Base-by-base conservation (phyloP, 2,888 invertebrate genomes). In the Hyposoter didymator region DNA sequence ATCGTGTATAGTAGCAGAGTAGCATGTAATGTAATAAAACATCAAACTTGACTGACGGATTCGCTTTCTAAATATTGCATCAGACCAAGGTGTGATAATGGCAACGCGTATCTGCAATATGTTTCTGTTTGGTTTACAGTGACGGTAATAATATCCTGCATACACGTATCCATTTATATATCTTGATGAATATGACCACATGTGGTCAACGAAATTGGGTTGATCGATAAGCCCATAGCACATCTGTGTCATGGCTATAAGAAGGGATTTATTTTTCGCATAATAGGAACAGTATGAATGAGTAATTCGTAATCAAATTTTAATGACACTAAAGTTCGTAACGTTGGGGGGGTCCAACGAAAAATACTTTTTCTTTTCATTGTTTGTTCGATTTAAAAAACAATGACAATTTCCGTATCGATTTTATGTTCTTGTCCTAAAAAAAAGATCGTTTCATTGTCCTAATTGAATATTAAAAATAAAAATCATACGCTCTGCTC, bases 51-150 rank as follows among this genome's bases (percentile, higher is more conserved):
- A 47, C 78, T 49, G 85, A 76, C 79, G 72, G 90, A 88, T 88
- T 89, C 90, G 90, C 90, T 90, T 90, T 90, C 90, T 90, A 90
- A 90, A 88, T 82, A 87, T 90, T 90, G 82, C 89, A 72, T 87
- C 90, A 90, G 64, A 72, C 47, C 59, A 43, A 39, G 43, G 66
- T 78, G 45, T 82, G 78, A 78, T 59, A 67, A 79, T 28, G 81
- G n/a, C 28, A 79, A 72, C 73, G 73, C 72, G 59, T 78, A 59
- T 64, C 55, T 80, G 69, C 28, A 2, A 70, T 80, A 64, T 55
- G 62, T 79, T 75, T 64, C 69, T n/a, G 52, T 55, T n/a, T 55
- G 59, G 19, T 55, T n/a, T 73, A 79, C 22, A 64, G 35, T 22
- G 14, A 79, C 52, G 59, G 62, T 35, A 35, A 84, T 73, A 74